Conservation (phyloP, 2,113 vertebrate species). For the Platysteira castanea region DNA sequence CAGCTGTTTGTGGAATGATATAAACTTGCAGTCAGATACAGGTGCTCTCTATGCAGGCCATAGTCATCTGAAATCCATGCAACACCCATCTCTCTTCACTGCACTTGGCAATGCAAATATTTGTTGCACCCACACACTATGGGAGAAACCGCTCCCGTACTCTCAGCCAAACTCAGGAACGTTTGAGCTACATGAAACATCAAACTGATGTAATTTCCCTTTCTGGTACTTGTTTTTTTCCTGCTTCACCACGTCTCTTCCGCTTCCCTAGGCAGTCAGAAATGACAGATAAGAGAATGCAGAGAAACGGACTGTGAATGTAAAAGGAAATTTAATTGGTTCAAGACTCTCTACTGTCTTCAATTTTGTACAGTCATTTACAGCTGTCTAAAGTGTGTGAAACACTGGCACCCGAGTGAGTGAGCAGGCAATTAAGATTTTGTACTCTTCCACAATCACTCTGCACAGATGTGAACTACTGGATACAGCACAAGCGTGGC, state of each 20-base stretch:
- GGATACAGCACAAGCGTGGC: not conserved
- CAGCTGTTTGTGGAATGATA: not conserved
- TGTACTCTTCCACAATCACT: not conserved
- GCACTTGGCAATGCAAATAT: not conserved
- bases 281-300: not conserved
- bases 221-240: not conserved
- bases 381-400: slow-evolving; percentile 15
- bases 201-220: not conserved
- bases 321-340: slow-evolving; percentile 34
- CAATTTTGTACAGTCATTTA: slow-evolving; percentile 37
- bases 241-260: not conserved
- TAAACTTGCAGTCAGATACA: not conserved
- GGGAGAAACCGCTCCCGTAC: not conserved
- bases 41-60: not conserved
- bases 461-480: not conserved
- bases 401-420: slow-evolving; percentile 38
- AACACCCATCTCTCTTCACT: not conserved
- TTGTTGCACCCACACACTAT: not conserved
- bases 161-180: not conserved
- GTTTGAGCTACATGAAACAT: not conserved
- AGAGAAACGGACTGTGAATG: not conserved
- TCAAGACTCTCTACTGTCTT: slow-evolving; percentile 38
- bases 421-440: slow-evolving; percentile 29
- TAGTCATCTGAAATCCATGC: not conserved
- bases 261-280: not conserved